A percentile compares a stretch with the other conserved stretches of the same genome.
Evolutionary conservation across 1,140 invertebrate genomes (phyloP).

Genomic region (Saxidomus purpurata): DNA sequence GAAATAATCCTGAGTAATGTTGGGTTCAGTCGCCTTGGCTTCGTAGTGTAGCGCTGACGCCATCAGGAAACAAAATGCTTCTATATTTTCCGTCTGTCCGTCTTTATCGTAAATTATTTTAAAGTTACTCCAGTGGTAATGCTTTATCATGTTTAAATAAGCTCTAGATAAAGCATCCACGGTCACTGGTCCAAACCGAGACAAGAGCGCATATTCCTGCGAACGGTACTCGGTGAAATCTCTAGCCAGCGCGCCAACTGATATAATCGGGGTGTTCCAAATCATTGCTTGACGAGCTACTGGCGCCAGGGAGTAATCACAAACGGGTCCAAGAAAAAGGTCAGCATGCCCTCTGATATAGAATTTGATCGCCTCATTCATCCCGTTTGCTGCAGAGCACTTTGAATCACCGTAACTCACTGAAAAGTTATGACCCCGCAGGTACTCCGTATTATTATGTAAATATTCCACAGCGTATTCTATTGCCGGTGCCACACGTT

Average conservation of each 20-base stretch:
- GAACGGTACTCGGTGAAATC: constrained; percentile 89
- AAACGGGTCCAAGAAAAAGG: constrained; percentile 96
- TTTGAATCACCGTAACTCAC: constrained; percentile 77
- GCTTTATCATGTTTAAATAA: constrained; percentile 89
- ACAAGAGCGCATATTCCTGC: constrained; percentile 91
- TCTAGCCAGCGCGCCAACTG: constrained; percentile 94
- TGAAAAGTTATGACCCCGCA: constrained; percentile 60
- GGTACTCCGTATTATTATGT: constrained; percentile 37
- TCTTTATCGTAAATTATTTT: constrained; percentile 91
- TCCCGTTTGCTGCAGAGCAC: constrained; percentile 74
- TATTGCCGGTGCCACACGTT: constrained; percentile 75
- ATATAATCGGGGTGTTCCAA: constrained; percentile 95
- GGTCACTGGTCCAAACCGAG: constrained; percentile 93
- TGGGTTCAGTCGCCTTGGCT: constrained; percentile 24
- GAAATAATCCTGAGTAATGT: constrained; percentile 56
- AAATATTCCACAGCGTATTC: constrained; percentile 75
- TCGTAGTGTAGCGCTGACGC: constrained; percentile 76
- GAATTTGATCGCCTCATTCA: constrained; percentile 81
- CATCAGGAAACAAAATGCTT: constrained; percentile 87
- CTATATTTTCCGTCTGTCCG: constrained; percentile 87
- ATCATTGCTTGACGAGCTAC: constrained; percentile 92
- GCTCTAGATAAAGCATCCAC: constrained; percentile 91
- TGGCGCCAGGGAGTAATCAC: constrained; percentile 96
- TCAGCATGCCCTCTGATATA: constrained; percentile 87
- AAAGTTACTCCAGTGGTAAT: constrained; percentile 90